Evolutionary conservation across 2,888 invertebrate species (phyloP).

Genomic region (Drosophila quinaria): DNA sequence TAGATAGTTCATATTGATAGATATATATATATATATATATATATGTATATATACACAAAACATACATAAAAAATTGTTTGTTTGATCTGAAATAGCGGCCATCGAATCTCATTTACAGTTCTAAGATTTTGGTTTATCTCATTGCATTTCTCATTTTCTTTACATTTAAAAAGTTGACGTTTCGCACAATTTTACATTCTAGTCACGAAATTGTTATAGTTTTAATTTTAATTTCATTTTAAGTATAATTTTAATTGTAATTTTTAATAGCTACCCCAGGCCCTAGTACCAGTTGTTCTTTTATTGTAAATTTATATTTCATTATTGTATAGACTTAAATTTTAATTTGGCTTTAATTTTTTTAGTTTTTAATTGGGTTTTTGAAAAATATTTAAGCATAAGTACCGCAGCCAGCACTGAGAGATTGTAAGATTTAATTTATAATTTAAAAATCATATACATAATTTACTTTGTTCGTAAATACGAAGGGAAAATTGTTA

Average conservation of each 20-base stretch:
- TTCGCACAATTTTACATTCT: conserved; percentile 57
- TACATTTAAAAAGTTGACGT: conserved; percentile 69
- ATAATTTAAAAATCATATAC: conserved; percentile 18
- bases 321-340: conserved; percentile 58
- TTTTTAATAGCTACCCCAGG: conserved; percentile 71
- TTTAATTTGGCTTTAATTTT: conserved; percentile 75
- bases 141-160: conserved; percentile 37
- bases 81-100: conserved; percentile 52
- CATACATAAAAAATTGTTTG: conserved; percentile 76
- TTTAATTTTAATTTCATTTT: conserved; percentile 23
- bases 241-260: conserved; percentile 40
- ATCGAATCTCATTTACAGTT: conserved; percentile 55
- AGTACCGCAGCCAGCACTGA: conserved; percentile 65
- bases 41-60: conserved; percentile 66
- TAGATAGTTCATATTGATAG: conserved; percentile 69
- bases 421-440: conserved; percentile 15
- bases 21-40: conserved; percentile 57
- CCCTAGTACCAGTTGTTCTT: conserved; percentile 70
- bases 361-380: conserved; percentile 32
- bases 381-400: conserved; percentile 48
- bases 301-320: conserved; percentile 31
- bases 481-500: conserved; percentile 21
- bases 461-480: conserved; percentile 8
- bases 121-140: conserved; percentile 27
- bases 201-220: conserved; percentile 51